Evolutionary conservation across 2,888 invertebrate species (phyloP), one percentile per base, ranked within the genome.

Genomic region (Leptopilina syphax): DNA sequence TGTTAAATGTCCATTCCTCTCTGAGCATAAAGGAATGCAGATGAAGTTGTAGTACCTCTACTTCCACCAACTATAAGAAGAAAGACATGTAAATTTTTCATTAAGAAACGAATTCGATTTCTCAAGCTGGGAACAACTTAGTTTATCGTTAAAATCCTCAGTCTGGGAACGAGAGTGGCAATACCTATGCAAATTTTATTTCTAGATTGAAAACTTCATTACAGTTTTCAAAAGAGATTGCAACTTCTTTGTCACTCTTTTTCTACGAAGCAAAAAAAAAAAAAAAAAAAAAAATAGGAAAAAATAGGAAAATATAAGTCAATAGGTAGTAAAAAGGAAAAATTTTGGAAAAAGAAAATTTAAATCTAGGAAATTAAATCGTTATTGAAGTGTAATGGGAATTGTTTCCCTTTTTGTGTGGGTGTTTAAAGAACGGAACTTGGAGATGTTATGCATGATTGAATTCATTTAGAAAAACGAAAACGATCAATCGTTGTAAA

Each of bases 51-150:
- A 73, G 8, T 67, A 18, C 44, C 18, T 18, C 67, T 57, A 34
- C 41, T 54, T 73, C 27, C 73, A 57, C 27, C 9, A 57, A 57
- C 34, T 54, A 50, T 50, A 73, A 73, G 65, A 65, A 67, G 41
- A 70, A 50, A 70, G 54, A 54, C 70, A 70, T 73, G 73, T 57
- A 73, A 73, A 73, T 73, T 73, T 73, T 73, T 73, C 73, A 73
- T 57, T 57, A 73, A 73, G 73, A 57, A 57, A 18, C 41, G 41
- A 73, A 73, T 73, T 73, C 41, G 73, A 60, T 73, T 73, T 73
- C 41, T 57, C 57, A 73, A 60, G 57, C 73, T 57, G 41, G 27
- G 57, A 73, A 70, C 70, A 57, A 57, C 54, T 73, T 34, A 73
- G 57, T 73, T 73, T 41, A 73, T 73, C 57, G 73, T 54, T 70